Conservation (phyloP, 2,888 invertebrate genomes). For the Lagria hirta region DNA sequence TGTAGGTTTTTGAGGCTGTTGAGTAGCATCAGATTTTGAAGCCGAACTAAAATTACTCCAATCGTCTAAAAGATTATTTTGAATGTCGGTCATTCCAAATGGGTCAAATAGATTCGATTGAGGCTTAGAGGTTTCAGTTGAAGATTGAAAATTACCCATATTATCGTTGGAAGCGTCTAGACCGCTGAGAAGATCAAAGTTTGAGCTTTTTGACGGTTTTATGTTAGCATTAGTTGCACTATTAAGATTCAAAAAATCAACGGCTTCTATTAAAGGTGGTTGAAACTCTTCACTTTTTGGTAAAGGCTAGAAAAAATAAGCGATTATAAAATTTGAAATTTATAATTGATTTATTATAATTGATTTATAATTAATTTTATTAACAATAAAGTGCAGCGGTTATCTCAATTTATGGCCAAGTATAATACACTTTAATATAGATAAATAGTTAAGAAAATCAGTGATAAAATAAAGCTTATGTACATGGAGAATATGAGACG, state of each 20-base stretch:
- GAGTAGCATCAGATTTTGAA: conserved; percentile 7
- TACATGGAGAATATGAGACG: too few species aligned
- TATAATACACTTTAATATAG: too few species aligned
- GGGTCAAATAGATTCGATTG: conserved; percentile 62
- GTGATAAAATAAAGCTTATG: too few species aligned
- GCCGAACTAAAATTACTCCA: conserved; percentile 39
- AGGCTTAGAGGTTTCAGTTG: conserved; percentile 44
- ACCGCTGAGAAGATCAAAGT: conserved; percentile 64
- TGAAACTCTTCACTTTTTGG: conserved; percentile 14
- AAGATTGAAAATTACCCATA: conserved; percentile 7
- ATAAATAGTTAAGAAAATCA: too few species aligned
- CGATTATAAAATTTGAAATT: too few species aligned
- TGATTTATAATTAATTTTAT: too few species aligned
- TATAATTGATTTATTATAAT: too few species aligned
- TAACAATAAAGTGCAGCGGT: too few species aligned
- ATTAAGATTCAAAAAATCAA: conserved; percentile 62
- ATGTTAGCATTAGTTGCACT: conserved; percentile 29
- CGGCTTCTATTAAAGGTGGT: conserved; percentile 53
- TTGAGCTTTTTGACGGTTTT: conserved; percentile 50
- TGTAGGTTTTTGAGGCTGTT: conserved; percentile 54
- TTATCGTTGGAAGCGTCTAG: conserved; percentile 52
- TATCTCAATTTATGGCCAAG: too few species aligned
- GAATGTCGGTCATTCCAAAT: conserved; percentile 58
- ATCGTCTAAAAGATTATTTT: conserved; percentile 45
- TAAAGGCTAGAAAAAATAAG: conserved; percentile 9